phyloP scores from a whole-genome alignment of 92 coral and sea anemone species.

The Actinostola sp. region DNA sequence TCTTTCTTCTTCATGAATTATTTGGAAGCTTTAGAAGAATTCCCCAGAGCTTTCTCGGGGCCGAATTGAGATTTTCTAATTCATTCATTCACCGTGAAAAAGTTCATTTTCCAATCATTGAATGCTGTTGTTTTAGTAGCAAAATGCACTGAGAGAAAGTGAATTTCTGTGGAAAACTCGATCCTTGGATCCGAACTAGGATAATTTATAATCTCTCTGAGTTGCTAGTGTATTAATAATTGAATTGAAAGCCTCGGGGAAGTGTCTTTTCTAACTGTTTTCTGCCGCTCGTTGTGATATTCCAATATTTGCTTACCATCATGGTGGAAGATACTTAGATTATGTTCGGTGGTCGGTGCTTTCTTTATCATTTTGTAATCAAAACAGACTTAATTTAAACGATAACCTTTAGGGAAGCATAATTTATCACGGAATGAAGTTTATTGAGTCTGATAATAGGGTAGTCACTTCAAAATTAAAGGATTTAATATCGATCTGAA shows the following conservation, averaged over 20 bases:
- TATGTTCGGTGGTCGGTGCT: no score
- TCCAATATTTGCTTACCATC: conserved; percentile 22
- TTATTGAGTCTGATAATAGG: not conserved
- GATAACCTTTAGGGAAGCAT: not conserved
- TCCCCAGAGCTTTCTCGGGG: not conserved
- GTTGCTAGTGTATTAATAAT: conserved; percentile 1
- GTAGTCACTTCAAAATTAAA: not conserved
- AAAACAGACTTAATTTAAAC: not conserved
- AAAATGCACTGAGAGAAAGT: not conserved
- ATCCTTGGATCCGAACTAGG: not conserved
- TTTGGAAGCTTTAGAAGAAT: not conserved
- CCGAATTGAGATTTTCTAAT: not conserved
- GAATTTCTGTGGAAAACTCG: not conserved
- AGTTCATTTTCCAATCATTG: not conserved
- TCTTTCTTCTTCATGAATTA: not conserved
- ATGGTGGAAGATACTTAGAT: no score
- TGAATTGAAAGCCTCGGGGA: not conserved
- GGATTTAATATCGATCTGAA: no score
- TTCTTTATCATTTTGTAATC: not conserved
- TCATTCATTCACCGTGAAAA: conserved; percentile 19
- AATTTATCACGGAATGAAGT: not conserved
- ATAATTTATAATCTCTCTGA: not conserved
- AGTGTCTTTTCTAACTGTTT: not conserved
- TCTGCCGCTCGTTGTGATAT: not conserved
- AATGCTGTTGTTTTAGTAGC: conserved; percentile 1